phyloP scores from a whole-genome alignment of 1,140 invertebrate species.

The Scaptomyza montana region DNA sequence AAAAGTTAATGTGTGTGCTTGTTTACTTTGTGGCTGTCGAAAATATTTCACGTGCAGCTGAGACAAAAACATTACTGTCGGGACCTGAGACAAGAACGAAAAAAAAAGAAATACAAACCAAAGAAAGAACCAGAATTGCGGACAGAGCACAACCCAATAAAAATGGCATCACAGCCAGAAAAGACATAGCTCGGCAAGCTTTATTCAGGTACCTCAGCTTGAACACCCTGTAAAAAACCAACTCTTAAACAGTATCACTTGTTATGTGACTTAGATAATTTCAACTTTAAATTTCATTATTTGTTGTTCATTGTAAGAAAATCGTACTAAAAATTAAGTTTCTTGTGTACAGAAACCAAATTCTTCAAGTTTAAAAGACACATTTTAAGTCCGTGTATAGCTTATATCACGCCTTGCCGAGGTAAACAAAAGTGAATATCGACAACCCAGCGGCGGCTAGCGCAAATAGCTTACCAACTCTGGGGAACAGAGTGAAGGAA shows the following conservation, averaged over 20 bases:
- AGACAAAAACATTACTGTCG: conserved; percentile 67
- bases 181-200: neutral
- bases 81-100: conserved; percentile 34
- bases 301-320: too few species aligned
- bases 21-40: conserved; percentile 76
- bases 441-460: conserved; percentile 16
- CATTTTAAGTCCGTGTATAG: neutral
- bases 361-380: neutral
- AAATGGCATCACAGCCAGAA: conserved; percentile 5
- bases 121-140: conserved; percentile 29
- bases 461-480: conserved; percentile 33
- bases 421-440: conserved; percentile 19
- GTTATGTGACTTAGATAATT: neutral
- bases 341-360: too few species aligned
- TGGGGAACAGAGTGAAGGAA: conserved; percentile 2
- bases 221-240: neutral
- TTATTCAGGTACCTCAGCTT: neutral
- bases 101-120: conserved; percentile 13
- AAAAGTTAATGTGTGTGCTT: conserved; percentile 75
- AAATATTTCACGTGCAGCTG: conserved; percentile 76
- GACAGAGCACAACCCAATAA: conserved; percentile 24
- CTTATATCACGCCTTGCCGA: neutral
- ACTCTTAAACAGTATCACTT: neutral
- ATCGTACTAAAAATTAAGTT: neutral
- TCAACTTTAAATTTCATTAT: neutral